Conservation (phyloP, 2,113 vertebrate genomes). For the Aphyosemion australe region DNA sequence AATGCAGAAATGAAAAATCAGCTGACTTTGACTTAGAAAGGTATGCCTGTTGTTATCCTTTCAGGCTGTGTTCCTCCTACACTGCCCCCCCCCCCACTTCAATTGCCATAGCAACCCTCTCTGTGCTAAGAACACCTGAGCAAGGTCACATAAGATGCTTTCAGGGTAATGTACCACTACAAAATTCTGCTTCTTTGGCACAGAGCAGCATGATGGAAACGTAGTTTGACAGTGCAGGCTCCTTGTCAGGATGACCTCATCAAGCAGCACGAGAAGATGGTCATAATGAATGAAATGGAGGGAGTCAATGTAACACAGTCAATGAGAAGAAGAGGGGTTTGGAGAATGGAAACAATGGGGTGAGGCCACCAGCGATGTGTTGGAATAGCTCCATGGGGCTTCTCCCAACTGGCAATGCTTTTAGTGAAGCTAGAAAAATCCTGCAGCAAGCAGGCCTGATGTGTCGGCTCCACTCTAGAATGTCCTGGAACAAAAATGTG, state of each 20-base stretch:
- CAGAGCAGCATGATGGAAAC: background rate
- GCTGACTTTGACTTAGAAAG: background rate
- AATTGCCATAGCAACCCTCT: constrained; percentile 15
- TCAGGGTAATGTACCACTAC: constrained; percentile 6
- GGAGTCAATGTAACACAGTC: background rate
- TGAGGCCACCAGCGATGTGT: constrained; percentile 2
- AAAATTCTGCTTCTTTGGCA: constrained; percentile 11
- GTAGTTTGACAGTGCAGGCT: background rate
- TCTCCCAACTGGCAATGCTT: background rate
- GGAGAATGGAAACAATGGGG: background rate
- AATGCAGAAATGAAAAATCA: background rate
- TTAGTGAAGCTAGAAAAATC: constrained; percentile 10
- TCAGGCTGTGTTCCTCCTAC: background rate
- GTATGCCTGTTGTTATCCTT: background rate
- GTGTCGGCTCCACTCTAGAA: background rate
- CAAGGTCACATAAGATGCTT: constrained; percentile 23
- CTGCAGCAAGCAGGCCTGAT: constrained; percentile 1
- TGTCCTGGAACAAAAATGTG: too few species aligned
- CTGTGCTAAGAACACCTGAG: constrained; percentile 15
- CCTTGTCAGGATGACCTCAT: constrained; percentile 7
- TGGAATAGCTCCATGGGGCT: background rate
- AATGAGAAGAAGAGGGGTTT: constrained; percentile 7
- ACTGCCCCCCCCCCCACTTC: background rate
- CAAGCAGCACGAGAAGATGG: constrained; percentile 2
- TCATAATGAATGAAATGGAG: background rate